Evolutionary conservation across 35 echinoderm and acorn worm species (phyloP), one percentile per base, ranked within the genome.

Genomic region (Apostichopus japonicus): DNA sequence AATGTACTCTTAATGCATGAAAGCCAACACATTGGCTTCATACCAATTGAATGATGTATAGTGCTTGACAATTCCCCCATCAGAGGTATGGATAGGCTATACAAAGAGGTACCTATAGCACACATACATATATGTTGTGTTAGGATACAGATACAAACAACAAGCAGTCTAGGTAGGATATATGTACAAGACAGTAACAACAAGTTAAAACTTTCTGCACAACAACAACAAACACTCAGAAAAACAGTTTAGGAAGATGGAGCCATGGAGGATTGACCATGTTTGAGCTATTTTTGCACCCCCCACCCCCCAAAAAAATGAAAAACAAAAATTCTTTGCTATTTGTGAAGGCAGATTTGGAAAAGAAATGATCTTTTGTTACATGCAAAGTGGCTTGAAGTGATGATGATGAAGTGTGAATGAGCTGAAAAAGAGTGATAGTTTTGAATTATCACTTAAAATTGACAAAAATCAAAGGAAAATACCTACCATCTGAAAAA

Each of bases 1-100:
- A 61, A 61, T 61, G 8, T 8, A 61, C 13, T 61, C 57, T 11
- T 61, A 10, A 1, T 61, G 33, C 2, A 3, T 61, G 7, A 8
- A 61, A 8, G 57, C 7, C 13, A n/a, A 75, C n/a, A 73, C n/a
- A 19, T 23, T 19, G 22, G 17, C 17, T 75, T 23, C 14, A 75
- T 75, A 23, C 21, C 16, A 75, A 22, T n/a, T 22, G 54, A 84
- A 84, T 84, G 81, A 84, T 84, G 81, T 84, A 84, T 84, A 57
- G 55, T 84, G 81, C 81, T 84, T 84, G 81, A 84, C 55, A 58
- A 53, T 62, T 84, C 81, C 56, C 16, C 71, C 71, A 21, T n/a
- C 5, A 23, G 71, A 75, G 15, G 6, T 75, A 23, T 75, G 71
- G 3, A 75, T 19, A 75, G 71, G 22, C 16, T 19, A 75, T 75